Evolutionary conservation across 1,140 invertebrate species (phyloP).

Genomic region (Andricus grossulariae): DNA sequence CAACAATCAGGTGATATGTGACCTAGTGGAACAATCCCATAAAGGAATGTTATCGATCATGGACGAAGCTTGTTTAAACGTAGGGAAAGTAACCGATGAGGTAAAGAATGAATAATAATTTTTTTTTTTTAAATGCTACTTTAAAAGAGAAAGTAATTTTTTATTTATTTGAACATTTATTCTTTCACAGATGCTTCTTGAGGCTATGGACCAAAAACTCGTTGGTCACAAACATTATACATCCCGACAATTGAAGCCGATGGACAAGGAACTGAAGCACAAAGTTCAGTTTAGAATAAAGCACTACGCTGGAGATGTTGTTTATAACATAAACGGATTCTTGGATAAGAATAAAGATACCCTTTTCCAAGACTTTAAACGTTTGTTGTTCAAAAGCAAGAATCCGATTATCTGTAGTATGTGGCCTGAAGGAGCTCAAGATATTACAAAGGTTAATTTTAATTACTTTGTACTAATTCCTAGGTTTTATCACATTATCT

Average conservation of each 20-base stretch:
- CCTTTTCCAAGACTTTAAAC: slow-evolving; percentile 96
- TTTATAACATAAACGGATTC: slow-evolving; percentile 92
- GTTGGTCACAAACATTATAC: slow-evolving; percentile 91
- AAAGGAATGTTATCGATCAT: slow-evolving; percentile 94
- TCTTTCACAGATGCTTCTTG: slow-evolving; percentile 84
- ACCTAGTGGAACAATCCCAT: slow-evolving; percentile 92
- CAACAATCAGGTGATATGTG: slow-evolving; percentile 95
- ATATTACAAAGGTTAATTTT: slow-evolving; percentile 86
- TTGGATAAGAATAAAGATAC: slow-evolving; percentile 98
- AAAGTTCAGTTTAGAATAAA: slow-evolving; percentile 90
- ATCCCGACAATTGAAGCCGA: slow-evolving; percentile 88
- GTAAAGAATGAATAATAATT: slow-evolving; percentile 62
- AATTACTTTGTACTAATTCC: neutral
- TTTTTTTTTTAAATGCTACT: too few species aligned
- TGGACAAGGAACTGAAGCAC: slow-evolving; percentile 88
- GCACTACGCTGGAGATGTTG: slow-evolving; percentile 98
- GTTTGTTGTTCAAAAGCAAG: slow-evolving; percentile 88
- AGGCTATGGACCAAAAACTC: slow-evolving; percentile 95
- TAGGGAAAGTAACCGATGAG: slow-evolving; percentile 94
- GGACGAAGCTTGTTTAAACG: slow-evolving; percentile 96
- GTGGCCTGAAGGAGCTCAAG: slow-evolving; percentile 96
- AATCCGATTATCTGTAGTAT: slow-evolving; percentile 87
- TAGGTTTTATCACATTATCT: too few species aligned
- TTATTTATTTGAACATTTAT: slow-evolving; percentile 29
- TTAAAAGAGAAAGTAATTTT: neutral